These are phyloP conservation scores for Steinernema khuongi DNA, from an alignment of 1,140 invertebrate genomes.

Conservation along the genomic window DNA sequence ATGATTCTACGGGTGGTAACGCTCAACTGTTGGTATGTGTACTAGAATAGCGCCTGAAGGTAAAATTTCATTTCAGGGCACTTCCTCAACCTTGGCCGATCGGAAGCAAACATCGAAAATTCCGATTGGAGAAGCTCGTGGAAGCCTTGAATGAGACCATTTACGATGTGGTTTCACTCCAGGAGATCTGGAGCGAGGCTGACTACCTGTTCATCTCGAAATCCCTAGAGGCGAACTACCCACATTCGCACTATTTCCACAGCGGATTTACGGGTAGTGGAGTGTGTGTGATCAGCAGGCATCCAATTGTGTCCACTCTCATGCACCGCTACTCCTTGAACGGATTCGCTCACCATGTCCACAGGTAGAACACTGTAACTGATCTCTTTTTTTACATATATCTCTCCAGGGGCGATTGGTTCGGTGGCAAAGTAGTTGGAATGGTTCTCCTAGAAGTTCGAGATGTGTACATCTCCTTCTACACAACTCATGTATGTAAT, in stretches of 20 bases:
- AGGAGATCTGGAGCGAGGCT: constrained; percentile 73
- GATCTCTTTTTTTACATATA: not conserved
- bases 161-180: constrained; percentile 80
- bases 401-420: constrained; percentile 84
- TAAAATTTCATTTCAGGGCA: constrained; percentile 67
- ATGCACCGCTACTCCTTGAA: constrained; percentile 89
- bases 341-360: constrained; percentile 89
- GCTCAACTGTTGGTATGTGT: constrained; percentile 32
- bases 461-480: constrained; percentile 73
- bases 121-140: constrained; percentile 75
- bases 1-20: constrained; percentile 29
- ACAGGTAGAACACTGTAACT: constrained; percentile 56
- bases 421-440: constrained; percentile 90
- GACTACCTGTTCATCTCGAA: constrained; percentile 67
- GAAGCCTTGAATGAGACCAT: constrained; percentile 66
- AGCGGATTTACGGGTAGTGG: constrained; percentile 78
- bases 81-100: constrained; percentile 64
- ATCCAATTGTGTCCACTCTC: constrained; percentile 78
- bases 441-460: constrained; percentile 72
- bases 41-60: not conserved
- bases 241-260: constrained; percentile 84
- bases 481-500: constrained; percentile 87
- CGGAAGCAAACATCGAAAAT: constrained; percentile 67
- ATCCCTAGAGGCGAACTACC: constrained; percentile 66
- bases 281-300: constrained; percentile 79